Evolutionary conservation across 2,888 invertebrate genomes (phyloP).

Genomic region (Pristionchus japonicus): DNA sequence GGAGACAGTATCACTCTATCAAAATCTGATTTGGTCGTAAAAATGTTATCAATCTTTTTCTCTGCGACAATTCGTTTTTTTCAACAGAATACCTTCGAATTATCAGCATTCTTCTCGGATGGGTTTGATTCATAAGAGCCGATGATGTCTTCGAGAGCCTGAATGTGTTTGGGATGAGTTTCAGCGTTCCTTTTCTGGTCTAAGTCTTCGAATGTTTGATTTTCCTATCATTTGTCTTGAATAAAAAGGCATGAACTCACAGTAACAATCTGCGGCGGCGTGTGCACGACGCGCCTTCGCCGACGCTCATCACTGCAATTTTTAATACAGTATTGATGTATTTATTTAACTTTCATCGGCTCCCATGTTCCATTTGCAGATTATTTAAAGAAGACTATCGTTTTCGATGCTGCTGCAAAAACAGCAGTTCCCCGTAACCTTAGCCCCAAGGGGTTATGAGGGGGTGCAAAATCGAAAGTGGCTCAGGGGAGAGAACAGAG

Average conservation of each 20-base stretch:
- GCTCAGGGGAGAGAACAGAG: neutral
- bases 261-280: neutral
- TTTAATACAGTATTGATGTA: neutral
- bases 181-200: neutral
- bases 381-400: no score
- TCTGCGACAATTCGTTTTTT: no score
- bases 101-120: neutral
- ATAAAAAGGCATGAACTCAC: neutral
- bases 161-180: neutral
- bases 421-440: neutral
- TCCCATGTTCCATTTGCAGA: no score
- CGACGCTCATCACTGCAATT: neutral
- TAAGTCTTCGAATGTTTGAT: no score
- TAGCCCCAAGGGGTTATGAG: neutral
- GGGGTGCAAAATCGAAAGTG: constrained; percentile 28
- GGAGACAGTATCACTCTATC: no score
- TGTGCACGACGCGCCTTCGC: constrained; percentile 30
- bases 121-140: neutral
- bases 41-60: no score
- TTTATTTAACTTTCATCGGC: no score
- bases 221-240: no score
- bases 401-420: neutral
- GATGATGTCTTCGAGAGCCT: constrained; percentile 7
- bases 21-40: no score
- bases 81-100: neutral